These are phyloP conservation scores for Phaethornis superciliosus DNA, from an alignment of 2,113 vertebrate species.

Conservation along the genomic window DNA sequence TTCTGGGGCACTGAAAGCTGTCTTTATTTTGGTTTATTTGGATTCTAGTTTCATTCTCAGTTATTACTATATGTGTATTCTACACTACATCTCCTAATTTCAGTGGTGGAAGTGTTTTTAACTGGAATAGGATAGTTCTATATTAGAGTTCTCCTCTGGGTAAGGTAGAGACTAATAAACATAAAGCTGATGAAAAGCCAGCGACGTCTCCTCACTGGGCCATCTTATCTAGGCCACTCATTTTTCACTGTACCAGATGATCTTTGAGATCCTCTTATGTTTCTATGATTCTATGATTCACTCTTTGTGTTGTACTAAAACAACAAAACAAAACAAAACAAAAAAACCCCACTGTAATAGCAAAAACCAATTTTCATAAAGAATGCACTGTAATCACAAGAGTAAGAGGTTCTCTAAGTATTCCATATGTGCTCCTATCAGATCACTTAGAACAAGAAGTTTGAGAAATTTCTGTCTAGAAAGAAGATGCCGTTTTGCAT, in stretches of 20 bases:
- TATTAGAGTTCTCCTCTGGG: not conserved
- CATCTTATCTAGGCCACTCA: too few relatives aligned
- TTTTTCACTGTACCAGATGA: too few relatives aligned
- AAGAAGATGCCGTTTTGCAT: not conserved
- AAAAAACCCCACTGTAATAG: not conserved
- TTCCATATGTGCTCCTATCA: rapidly evolving
- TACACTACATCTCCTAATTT: not conserved
- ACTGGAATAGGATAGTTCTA: not conserved
- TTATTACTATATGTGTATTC: not conserved
- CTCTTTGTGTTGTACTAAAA: too few relatives aligned
- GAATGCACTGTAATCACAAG: not conserved
- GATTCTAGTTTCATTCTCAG: not conserved
- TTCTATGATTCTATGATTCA: too few relatives aligned
- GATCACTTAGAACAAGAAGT: not conserved
- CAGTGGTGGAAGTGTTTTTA: not conserved
- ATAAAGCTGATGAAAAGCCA: not conserved
- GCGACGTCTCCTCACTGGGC: not conserved
- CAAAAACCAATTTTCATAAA: not conserved
- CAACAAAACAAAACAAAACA: not conserved
- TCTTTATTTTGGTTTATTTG: not conserved
- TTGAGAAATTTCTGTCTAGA: not conserved
- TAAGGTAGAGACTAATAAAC: not conserved
- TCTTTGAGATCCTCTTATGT: too few relatives aligned
- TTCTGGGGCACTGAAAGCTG: not conserved
- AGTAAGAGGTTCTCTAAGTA: not conserved